Evolutionary conservation across 2,888 invertebrate species (phyloP), one percentile per base, ranked within the genome.

Genomic region (Leucophenga maculata): DNA sequence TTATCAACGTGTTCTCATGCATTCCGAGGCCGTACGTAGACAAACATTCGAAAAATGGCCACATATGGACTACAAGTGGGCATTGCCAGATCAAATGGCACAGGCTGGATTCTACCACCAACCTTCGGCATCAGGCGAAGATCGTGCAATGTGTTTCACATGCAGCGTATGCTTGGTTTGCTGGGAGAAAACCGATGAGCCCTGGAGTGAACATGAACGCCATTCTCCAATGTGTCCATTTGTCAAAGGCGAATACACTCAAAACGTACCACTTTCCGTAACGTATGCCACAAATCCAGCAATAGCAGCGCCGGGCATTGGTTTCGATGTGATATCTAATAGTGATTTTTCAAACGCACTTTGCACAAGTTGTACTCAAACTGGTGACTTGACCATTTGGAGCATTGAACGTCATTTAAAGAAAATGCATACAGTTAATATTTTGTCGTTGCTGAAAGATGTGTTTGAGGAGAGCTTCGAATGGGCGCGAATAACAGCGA

Each of bases 11-110:
- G 90, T 91, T 67, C 89, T 92, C 39, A 97, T 98, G 97, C 96
- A 95, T 87, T 96, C 96, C 75, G 98, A 98, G 89, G 95, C 95
- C 0, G 95, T 96, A 73, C 91, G 98, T 57, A 92, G 95, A 78
- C 94, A 96, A 86, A 97, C 98, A 0, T 98, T 98, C 89, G 93
- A 93, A 76, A 93, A 95, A 85, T 98, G 97, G 98, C 97, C 97
- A 1, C 97, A 97, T 86, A 97, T 96, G 95, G 96, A 97, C 88
- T 97, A 97, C 89, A 97, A 97, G 89, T 98, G 97, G 97, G 97
- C 97, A 6, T 88, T 97, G 70, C 97, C 97, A 0, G 96, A 96
- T 79, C 96, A 96, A 86, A 97, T 98, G 97, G 97, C 97, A 6
- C 97, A 97, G 87, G 97, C 97, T 1, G 98, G 98, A 16, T 98